Evolutionary conservation across 2,797 vertebrate genomes (phyloP).

Genomic region (Pangasius krempfi): DNA sequence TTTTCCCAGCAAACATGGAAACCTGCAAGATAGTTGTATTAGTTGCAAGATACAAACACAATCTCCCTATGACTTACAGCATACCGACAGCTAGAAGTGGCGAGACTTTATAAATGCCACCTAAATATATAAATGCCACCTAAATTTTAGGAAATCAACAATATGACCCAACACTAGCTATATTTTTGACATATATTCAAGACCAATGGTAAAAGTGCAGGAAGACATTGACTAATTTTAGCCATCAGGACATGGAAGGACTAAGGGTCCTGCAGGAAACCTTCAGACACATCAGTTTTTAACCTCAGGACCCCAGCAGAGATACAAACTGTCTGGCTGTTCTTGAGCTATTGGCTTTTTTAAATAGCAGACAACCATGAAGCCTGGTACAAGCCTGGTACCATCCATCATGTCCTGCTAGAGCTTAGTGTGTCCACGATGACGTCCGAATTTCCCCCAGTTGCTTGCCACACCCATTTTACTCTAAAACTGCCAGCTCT

Average conservation of each 20-base stretch:
- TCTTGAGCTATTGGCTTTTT: background rate
- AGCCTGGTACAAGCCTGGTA: background rate
- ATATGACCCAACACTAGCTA: background rate
- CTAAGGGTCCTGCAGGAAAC: background rate
- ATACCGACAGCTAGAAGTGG: background rate
- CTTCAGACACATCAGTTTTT: background rate
- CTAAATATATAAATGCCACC: background rate
- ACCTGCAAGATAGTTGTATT: background rate
- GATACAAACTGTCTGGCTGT: background rate
- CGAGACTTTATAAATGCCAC: background rate
- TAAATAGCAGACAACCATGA: background rate
- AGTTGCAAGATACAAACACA: background rate
- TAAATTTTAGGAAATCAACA: background rate
- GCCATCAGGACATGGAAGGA: background rate
- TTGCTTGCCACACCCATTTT: background rate
- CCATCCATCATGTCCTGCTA: background rate
- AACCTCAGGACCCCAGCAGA: slow-evolving; percentile 9
- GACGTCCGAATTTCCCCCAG: background rate
- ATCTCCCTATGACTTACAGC: background rate
- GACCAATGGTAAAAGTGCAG: background rate
- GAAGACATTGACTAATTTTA: background rate
- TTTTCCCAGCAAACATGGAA: background rate
- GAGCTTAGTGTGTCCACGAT: background rate
- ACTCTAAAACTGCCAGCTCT: background rate
- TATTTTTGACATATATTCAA: background rate